Conservation (phyloP, 2,113 vertebrate genomes). For the Phocoena phocoena region DNA sequence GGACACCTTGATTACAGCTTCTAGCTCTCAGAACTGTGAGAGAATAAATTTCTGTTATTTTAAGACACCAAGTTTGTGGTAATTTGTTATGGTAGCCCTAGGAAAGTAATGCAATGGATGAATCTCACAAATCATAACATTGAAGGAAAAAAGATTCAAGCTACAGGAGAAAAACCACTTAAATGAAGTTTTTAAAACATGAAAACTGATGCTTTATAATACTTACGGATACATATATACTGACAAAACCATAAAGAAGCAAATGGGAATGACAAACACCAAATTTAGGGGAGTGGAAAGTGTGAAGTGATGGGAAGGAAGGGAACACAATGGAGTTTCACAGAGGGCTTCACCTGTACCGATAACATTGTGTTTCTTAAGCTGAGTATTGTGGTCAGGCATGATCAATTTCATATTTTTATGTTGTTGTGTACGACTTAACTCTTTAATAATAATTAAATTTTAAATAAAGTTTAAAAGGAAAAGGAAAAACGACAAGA, state of each 20-base stretch:
- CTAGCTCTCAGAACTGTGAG: neutral
- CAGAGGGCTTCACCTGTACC: neutral
- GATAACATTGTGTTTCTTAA: neutral
- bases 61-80: neutral
- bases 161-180: neutral
- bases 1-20: neutral
- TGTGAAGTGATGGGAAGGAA: neutral
- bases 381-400: neutral
- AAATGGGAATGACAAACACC: neutral
- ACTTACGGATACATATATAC: neutral
- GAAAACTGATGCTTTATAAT: neutral
- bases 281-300: neutral
- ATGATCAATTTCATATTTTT: neutral
- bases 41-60: neutral
- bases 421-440: neutral
- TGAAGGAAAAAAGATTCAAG: neutral
- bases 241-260: conserved; percentile 5
- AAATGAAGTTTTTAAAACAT: neutral
- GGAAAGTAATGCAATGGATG: neutral
- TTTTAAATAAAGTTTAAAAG: conserved; percentile 35
- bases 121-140: neutral
- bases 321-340: fast-evolving
- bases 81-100: neutral
- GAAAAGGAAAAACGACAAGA: neutral
- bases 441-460: neutral